A percentile compares a stretch with the other conserved stretches of the same genome.
Evolutionary conservation across 1,140 invertebrate species (phyloP).

Genomic region (Ips typographus): DNA sequence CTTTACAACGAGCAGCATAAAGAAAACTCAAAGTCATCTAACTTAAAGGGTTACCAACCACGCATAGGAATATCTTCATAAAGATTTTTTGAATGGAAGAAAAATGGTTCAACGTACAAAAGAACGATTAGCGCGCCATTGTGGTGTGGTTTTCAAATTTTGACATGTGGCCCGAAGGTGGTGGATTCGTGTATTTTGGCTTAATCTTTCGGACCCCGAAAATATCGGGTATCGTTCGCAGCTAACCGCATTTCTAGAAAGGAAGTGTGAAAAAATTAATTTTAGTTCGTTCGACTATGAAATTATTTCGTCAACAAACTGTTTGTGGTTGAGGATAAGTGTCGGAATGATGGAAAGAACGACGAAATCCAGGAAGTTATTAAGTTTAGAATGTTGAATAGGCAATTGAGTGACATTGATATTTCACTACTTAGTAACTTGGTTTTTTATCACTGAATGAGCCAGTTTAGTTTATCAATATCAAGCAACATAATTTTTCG

Average conservation of each 20-base stretch:
- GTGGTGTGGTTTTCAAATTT: constrained; percentile 26
- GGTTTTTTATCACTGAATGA: no score
- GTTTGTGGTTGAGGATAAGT: not conserved
- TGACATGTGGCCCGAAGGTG: constrained; percentile 26
- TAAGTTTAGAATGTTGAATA: no score
- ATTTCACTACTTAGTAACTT: no score
- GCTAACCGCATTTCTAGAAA: not conserved
- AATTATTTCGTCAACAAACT: constrained; percentile 32
- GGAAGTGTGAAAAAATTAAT: constrained; percentile 21
- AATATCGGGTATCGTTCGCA: no score
- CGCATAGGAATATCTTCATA: constrained; percentile 14
- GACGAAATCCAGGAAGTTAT: no score
- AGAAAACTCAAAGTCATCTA: constrained; percentile 26
- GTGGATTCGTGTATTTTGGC: constrained; percentile 1
- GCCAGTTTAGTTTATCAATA: no score
- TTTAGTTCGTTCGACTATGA: constrained; percentile 26
- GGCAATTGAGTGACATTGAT: no score
- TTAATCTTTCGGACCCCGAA: constrained; percentile 13
- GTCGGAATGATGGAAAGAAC: no score
- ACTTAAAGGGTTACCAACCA: constrained; percentile 27
- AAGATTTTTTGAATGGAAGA: constrained; percentile 23
- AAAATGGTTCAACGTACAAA: constrained; percentile 13
- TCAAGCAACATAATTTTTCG: no score
- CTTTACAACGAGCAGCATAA: constrained; percentile 15
- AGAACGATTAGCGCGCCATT: constrained; percentile 31